Evolutionary conservation across 2,113 vertebrate species (phyloP), one percentile per base, ranked within the genome.

Genomic region (Solenodon paradoxus): DNA sequence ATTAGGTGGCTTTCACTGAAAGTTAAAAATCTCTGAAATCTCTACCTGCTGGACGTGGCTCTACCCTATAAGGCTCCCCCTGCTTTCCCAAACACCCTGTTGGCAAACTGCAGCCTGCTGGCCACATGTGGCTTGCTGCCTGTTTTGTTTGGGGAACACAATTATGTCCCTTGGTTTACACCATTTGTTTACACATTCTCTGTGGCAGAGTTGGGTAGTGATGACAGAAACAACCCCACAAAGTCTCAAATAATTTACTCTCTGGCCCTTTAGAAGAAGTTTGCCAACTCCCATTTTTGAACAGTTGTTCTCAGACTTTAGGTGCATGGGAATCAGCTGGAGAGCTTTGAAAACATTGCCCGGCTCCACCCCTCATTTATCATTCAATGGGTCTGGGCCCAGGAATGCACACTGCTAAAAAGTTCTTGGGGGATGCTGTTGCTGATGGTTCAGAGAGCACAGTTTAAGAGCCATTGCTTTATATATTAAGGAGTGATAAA

Each of bases 401-500:
- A 64, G 77, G 53, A 77, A 40, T 69, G 19, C 92, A 22, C 64
- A 75, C 87, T 92, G 96, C 74, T 92, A 47, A 53, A 51, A 88
- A 51, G 22, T 85, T 88, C 42, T 10, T 15, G 16, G 38, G 47
- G 75, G 45, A 66, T 87, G 55, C 59, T 63, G 59, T 28, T 11
- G n/a, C 49, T 84, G 66, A n/a, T 66, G 17, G 30, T 40, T 22
- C 69, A 59, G 53, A 45, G 55, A n/a, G 30, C 47, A 75, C 16
- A 81, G 32, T 59, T 92, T 16, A 79, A 90, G 82, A 79, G 59
- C 20, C 26, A 3, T 61, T 79, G 78, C 45, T 89, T 85, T 85
- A 59, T 63, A 32, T 81, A 80, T 49, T 90, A 64, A 53, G 26
- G 55, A 26, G 49, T 63, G 45, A 78, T 74, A 22, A 69, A 38